These are phyloP conservation scores for Enteromius afrohamiltoni DNA, from an alignment of 2,797 vertebrate species.

Conservation along the genomic window DNA sequence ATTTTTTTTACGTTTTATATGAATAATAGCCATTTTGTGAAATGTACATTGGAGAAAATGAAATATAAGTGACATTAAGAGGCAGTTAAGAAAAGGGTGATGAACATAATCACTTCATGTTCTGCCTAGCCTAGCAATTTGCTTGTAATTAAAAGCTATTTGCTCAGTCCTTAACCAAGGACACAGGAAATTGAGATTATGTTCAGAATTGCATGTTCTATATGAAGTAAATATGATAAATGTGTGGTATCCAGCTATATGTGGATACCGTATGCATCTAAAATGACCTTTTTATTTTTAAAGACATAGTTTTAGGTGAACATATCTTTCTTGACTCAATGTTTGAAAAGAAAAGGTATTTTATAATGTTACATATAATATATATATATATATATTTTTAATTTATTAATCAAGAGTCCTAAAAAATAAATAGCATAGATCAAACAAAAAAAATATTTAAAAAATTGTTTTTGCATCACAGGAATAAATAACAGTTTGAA, in stretches of 20 bases:
- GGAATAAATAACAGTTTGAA: not conserved
- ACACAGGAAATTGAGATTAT: slow-evolving; percentile 20
- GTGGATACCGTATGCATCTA: not conserved
- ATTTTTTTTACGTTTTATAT: not conserved
- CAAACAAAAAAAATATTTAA: no score
- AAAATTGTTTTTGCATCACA: no score
- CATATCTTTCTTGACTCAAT: not conserved
- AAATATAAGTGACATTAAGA: not conserved
- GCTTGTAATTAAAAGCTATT: slow-evolving; percentile 28
- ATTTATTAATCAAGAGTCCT: no score
- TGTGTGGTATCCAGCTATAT: not conserved
- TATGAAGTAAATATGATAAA: not conserved
- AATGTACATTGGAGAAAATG: slow-evolving; percentile 22
- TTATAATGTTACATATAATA: no score
- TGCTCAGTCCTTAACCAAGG: slow-evolving; percentile 20
- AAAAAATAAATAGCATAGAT: no score
- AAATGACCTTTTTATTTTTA: not conserved
- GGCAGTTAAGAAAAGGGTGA: slow-evolving; percentile 15
- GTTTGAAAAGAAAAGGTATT: not conserved
- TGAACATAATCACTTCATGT: slow-evolving; percentile 24
- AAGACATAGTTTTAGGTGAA: not conserved
- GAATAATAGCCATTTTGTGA: slow-evolving; percentile 1
- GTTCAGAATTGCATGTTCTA: not conserved
- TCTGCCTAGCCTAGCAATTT: slow-evolving; percentile 13
- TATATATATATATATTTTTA: no score